Evolutionary conservation across 2,888 invertebrate species (phyloP), one percentile per base, ranked within the genome.

Genomic region (Drosophila basisetae): DNA sequence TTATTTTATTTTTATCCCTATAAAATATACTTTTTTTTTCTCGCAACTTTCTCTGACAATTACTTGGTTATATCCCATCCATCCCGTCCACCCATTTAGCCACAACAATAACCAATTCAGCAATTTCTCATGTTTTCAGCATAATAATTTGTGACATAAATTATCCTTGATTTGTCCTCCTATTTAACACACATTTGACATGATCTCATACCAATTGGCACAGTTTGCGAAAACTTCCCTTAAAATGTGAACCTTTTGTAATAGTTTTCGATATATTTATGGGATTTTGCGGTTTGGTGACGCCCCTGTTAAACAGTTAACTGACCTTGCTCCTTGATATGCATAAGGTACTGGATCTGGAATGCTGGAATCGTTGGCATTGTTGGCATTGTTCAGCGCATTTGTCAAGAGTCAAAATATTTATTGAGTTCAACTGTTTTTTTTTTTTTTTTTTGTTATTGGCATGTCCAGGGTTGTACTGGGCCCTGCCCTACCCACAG

Each of bases 381-480:
- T 77, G 72, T 76, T 77, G 55, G 77, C 64, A 76, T 77, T 80
- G 75, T 82, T 78, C 74, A 31, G 71, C 66, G 83, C 78, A 82
- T 89, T 85, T 89, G 90, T 91, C 91, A 89, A 82, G 70, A 88
- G 88, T 89, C 89, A 88, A 91, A 91, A 91, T 90, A 91, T 91
- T 90, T 91, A 91, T 90, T 89, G 88, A 91, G 90, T 88, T 90
- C 91, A 90, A 86, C 77, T 79, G 84, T 76, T 86, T 83, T 84
- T 76, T 80, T 80, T 76, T 74, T 33, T n/a, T n/a, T 52, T 67
- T 35, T 68, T 54, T 60, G 30, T 56, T 33, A 35, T 52, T 68
- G 52, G 55, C 47, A 31, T 62, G 41, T 60, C 58, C 70, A 37
- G n/a, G 47, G 37, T 33, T 33, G 49, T 35, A 22, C 5, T 56